Base-by-base conservation (phyloP, 2,113 vertebrate species). In the Columba janthina region DNA sequence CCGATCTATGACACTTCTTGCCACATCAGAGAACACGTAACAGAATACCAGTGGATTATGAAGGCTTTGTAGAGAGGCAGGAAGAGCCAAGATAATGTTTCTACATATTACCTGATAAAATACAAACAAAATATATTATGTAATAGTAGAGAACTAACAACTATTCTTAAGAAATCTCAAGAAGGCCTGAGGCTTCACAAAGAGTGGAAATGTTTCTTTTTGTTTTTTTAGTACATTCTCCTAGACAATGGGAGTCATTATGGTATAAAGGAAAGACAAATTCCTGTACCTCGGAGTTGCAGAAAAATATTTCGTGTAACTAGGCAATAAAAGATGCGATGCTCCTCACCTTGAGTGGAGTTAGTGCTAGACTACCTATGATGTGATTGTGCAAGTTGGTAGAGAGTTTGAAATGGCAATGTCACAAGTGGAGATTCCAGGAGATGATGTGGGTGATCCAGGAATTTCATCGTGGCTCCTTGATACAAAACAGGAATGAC, bases 1-100 rank as follows among this genome's bases (percentile, higher is more conserved):
- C 10, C 0, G 0, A 17, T 40, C 25, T 72, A 21, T 11, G 5
- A 18, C 5, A 17, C 7, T 79, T 69, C 22, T 89, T 66, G 19
- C 16, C 12, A 50, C 32, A 78, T 50, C 13, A 60, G 21, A 79
- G 25, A 79, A 32, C 12, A 42, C 10, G 11, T 92, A 29, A 36
- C 21, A 70, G 67, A 54, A 50, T 42, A 36, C 6, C 7, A 25
- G 11, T 66, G 28, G 50, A 67, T 80, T 93, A 65, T 26, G 84
- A 77, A 81, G n/a, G 25, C 17, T 78, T 50, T 62, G 17, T 10
- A 88, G 25, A 85, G 48, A 81, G 34, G 9, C 7, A 73, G 25
- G 32, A 75, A 80, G 22, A 84, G 38, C 17, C 48, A 67, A 54
- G 25, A 18, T 5, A 44, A 18, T 46, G 12, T 32, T 72, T 79